Evolutionary conservation across 1,140 invertebrate genomes (phyloP), one percentile per base, ranked within the genome.

Genomic region (Pseudomyrmex pallidus): DNA sequence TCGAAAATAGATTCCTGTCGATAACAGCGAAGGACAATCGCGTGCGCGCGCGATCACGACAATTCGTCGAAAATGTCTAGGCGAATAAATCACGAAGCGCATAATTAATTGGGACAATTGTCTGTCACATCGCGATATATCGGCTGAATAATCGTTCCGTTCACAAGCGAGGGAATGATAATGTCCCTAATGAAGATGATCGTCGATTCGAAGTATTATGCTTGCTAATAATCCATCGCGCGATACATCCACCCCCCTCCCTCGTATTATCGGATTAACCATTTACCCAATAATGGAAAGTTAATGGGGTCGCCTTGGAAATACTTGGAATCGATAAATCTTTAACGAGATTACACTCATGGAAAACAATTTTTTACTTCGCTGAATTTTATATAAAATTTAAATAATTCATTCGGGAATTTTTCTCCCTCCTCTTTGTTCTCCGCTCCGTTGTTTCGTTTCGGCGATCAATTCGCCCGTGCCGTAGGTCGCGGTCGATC

Each of bases 61-160:
- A 68, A 76, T 74, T 83, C 78, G 82, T 84, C 67, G 74, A 87
- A 80, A 35, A 72, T 74, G 67, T 57, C 85, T 84, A 35, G 61
- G 66, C 86, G 35, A 87, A 88, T 88, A 88, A 88, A 88, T 88
- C 86, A 87, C 72, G 66, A 25, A 63, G 10, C 52, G 80, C 88
- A 89, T 90, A 90, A 90, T 90, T 90, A 89, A 90, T 88, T 84
- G 89, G 72, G 50, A 46, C 72, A 82, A 87, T 90, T 90, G 85
- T 87, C 85, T 82, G 80, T 83, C 82, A 62, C 70, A 22, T 25
- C 2, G 9, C 12, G 86, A 57, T 67, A 83, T 90, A 88, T 89
- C 89, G 78, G 83, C 74, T 35, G 78, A 73, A 82, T 35, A 35
- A 35, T 35, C 80, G 86, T 63, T 25, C 59, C 59, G 61, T 62